Conservation (phyloP, 2,797 vertebrate species). For the Xenentodon cancila region DNA sequence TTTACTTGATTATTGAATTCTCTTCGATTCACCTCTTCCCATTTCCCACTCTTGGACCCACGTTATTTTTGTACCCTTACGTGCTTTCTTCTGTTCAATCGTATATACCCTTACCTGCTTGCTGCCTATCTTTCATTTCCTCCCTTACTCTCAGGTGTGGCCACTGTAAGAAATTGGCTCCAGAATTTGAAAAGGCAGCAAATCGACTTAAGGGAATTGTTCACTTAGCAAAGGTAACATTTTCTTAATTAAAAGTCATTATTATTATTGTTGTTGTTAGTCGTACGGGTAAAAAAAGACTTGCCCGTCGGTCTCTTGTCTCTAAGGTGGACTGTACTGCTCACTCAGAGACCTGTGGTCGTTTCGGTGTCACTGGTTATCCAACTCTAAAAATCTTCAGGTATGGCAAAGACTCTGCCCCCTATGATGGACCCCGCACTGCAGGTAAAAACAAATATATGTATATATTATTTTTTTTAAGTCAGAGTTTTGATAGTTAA, state of each 20-base stretch:
- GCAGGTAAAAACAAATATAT: conserved; percentile 42
- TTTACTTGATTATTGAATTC: too few species aligned
- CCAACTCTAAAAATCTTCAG: conserved; percentile 84
- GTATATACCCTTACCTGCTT: too few species aligned
- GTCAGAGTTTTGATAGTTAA: background rate
- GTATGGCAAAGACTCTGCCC: conserved; percentile 71
- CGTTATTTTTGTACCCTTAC: background rate
- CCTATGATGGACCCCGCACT: conserved; percentile 79
- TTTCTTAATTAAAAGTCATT: background rate
- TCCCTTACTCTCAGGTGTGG: conserved; percentile 75
- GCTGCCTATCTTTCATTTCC: rapidly evolving
- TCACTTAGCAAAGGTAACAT: conserved; percentile 78
- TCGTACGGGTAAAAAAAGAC: background rate
- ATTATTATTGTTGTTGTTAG: background rate
- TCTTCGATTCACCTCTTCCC: too few species aligned
- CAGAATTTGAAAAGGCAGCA: conserved; percentile 84
- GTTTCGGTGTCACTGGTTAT: conserved; percentile 78
- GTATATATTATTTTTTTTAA: background rate
- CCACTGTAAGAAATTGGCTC: conserved; percentile 83
- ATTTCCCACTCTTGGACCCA: background rate
- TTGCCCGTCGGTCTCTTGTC: conserved; percentile 1
- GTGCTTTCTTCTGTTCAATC: background rate
- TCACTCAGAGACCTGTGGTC: conserved; percentile 67
- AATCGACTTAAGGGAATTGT: conserved; percentile 75
- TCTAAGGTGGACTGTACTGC: conserved; percentile 81